Conservation (phyloP, 1,140 invertebrate species). For the Metaphire vulgaris region DNA sequence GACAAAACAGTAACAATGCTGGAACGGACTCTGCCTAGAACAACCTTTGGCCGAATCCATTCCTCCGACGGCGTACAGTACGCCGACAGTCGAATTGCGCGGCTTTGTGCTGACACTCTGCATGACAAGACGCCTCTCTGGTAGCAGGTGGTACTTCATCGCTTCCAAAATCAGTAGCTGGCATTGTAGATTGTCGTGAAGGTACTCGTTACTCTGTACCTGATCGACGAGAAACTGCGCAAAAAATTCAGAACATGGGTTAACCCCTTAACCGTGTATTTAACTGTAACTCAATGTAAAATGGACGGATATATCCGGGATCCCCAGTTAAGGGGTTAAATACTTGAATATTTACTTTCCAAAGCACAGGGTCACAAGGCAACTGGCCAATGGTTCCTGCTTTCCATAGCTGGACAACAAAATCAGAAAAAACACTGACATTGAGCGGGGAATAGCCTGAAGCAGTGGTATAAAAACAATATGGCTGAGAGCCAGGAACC, state of each 20-base stretch:
- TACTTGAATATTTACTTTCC: no score
- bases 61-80: constrained; percentile 77
- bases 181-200: constrained; percentile 63
- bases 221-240: constrained; percentile 74
- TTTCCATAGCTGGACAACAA: no score
- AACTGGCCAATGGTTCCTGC: no score
- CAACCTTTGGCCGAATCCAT: constrained; percentile 77
- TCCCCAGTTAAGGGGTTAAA: no score
- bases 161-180: constrained; percentile 87
- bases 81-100: constrained; percentile 80
- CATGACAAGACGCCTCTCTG: constrained; percentile 69
- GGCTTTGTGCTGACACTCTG: constrained; percentile 73
- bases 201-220: constrained; percentile 65
- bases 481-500: background rate
- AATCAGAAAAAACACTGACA: no score
- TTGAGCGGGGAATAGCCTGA: background rate
- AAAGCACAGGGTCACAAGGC: no score
- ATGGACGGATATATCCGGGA: no score
- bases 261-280: no score
- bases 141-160: constrained; percentile 81
- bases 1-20: background rate
- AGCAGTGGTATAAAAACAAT: background rate
- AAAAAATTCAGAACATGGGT: background rate
- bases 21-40: background rate
- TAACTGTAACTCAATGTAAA: no score